Evolutionary conservation across 2,797 vertebrate genomes (phyloP).

Genomic region (Jordanella pulchra): DNA sequence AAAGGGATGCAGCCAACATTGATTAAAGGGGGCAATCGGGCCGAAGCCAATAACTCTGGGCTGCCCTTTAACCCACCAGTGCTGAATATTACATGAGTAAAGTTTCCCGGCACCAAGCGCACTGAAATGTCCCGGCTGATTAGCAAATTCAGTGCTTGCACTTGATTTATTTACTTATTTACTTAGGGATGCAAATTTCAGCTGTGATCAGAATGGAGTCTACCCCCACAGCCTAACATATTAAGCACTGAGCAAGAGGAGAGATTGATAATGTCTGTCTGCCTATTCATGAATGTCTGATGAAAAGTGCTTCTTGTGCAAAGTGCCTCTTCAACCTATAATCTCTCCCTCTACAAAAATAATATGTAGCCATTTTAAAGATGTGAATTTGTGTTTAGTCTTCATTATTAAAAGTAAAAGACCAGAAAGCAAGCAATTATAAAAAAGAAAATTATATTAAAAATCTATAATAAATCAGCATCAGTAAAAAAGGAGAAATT

Average conservation of each 20-base stretch:
- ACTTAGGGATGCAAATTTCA: constrained; percentile 87
- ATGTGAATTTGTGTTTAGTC: constrained; percentile 17
- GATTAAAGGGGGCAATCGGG: constrained; percentile 86
- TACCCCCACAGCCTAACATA: constrained; percentile 71
- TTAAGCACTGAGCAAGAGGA: constrained; percentile 74
- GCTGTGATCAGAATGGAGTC: constrained; percentile 79
- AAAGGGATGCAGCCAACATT: constrained; percentile 87
- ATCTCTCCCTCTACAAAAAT: constrained; percentile 27
- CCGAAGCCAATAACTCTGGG: constrained; percentile 86
- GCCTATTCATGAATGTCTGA: constrained; percentile 82
- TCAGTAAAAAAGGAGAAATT: background rate
- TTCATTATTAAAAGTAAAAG: constrained; percentile 11
- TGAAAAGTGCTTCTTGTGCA: constrained; percentile 65
- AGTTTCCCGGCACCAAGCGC: constrained; percentile 83
- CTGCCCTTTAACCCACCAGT: constrained; percentile 84
- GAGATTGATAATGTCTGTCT: constrained; percentile 83
- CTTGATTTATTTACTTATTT: constrained; percentile 89
- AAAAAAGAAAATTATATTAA: background rate
- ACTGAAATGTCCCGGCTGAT: constrained; percentile 79
- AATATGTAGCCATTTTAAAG: constrained; percentile 15
- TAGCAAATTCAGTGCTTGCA: constrained; percentile 81
- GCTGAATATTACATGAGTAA: constrained; percentile 89
- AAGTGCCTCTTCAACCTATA: constrained; percentile 47
- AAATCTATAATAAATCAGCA: background rate
- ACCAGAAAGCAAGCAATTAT: background rate